phyloP scores from a whole-genome alignment of 2,113 vertebrate genomes.

The Willisornis vidua region DNA sequence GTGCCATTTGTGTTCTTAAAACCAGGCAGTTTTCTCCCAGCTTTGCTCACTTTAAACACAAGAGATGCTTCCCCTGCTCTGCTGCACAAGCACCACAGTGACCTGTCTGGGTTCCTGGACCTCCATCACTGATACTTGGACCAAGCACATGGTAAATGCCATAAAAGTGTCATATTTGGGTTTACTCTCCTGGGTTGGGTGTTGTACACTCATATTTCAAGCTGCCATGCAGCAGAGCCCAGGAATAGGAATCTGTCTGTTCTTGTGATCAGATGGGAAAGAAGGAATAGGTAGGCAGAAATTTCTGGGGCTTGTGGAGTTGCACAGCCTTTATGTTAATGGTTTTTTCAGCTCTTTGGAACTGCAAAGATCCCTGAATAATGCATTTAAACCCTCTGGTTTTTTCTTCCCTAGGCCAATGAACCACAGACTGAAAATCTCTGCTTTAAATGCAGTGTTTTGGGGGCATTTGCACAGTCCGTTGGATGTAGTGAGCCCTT shows the following conservation, averaged over 20 bases:
- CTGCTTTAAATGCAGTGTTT: not conserved
- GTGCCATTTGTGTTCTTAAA: not conserved
- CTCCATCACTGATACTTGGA: not conserved
- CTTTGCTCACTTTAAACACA: not conserved
- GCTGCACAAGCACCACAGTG: not conserved
- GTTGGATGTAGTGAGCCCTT: not conserved
- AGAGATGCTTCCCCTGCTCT: not conserved
- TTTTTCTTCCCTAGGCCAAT: not conserved
- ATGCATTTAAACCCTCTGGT: not conserved
- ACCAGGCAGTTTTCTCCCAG: not conserved
- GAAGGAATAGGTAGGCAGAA: not conserved
- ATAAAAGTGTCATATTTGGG: not conserved
- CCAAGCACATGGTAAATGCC: not conserved
- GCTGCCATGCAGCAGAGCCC: rapidly evolving
- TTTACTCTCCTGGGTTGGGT: not conserved
- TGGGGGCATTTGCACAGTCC: not conserved
- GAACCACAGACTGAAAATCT: not conserved
- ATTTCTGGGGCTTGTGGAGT: not conserved
- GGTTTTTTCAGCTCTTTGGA: not conserved
- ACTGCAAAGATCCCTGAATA: not conserved
- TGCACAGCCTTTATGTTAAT: not conserved
- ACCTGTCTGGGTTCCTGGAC: not conserved
- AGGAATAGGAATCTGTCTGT: not conserved
- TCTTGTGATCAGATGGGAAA: not conserved
- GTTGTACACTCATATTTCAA: not conserved